phyloP scores from a whole-genome alignment of 2,797 vertebrate species.

The Brachyalestes nurse region DNA sequence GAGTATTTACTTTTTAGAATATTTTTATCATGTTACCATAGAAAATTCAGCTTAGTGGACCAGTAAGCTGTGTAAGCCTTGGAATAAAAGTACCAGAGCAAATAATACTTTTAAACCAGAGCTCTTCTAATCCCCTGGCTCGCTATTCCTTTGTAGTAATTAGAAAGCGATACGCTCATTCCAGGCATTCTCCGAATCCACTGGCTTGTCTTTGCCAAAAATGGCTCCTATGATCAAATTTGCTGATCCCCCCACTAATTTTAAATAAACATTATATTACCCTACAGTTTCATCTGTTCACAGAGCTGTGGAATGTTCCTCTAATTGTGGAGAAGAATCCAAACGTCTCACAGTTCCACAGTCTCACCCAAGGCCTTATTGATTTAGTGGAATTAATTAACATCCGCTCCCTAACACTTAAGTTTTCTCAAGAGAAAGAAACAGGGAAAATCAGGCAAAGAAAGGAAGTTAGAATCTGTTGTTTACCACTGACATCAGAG shows the following conservation, averaged over 20 bases:
- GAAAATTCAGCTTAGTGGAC: not conserved
- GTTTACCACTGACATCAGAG: slow-evolving; percentile 44
- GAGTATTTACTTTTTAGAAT: not conserved
- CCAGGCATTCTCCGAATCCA: not conserved
- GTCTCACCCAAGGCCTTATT: slow-evolving; percentile 17
- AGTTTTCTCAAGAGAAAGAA: slow-evolving; percentile 19
- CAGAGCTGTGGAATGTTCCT: not conserved
- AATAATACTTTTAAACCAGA: not conserved
- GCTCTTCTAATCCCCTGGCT: not conserved
- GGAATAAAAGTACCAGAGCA: not conserved
- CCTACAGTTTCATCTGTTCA: not conserved
- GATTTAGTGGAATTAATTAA: slow-evolving; percentile 41
- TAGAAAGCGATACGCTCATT: not conserved
- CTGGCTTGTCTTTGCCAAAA: not conserved
- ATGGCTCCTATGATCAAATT: not conserved
- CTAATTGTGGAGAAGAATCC: slow-evolving; percentile 7
- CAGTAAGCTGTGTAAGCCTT: not conserved
- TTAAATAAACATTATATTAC: not conserved
- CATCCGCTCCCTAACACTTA: slow-evolving; percentile 3
- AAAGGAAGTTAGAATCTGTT: slow-evolving; percentile 58
- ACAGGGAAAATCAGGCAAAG: slow-evolving; percentile 2
- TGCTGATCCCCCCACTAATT: not conserved
- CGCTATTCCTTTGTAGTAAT: not conserved
- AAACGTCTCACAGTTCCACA: not conserved
- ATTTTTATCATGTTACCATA: not conserved